Conservation (phyloP, 2,113 vertebrate genomes). For the Mugil cephalus region DNA sequence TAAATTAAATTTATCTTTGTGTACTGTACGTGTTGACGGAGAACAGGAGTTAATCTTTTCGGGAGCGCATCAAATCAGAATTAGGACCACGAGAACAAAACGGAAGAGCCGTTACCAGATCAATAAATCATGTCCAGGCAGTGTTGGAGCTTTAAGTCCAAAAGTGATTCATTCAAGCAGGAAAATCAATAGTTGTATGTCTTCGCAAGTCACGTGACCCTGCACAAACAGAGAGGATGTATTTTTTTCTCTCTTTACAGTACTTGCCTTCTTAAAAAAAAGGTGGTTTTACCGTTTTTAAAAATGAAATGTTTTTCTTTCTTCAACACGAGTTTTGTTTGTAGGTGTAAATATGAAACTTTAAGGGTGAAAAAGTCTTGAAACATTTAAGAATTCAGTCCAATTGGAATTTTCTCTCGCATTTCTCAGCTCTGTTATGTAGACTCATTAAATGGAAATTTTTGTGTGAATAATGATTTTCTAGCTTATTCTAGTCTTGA, state of each 20-base stretch:
- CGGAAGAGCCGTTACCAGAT: neutral
- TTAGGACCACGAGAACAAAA: neutral
- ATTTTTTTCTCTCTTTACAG: neutral
- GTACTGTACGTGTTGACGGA: neutral
- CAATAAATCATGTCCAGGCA: constrained; percentile 6
- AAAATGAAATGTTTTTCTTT: no score
- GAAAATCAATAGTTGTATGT: constrained; percentile 35
- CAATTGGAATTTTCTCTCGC: no score
- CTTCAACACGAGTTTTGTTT: no score
- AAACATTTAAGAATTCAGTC: no score
- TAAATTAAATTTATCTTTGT: neutral
- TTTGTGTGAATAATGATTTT: no score
- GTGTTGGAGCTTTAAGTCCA: constrained; percentile 13
- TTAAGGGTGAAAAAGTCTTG: no score
- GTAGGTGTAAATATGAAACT: no score
- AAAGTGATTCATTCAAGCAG: constrained; percentile 5
- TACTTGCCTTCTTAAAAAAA: neutral
- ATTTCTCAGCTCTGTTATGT: no score
- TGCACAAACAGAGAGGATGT: neutral
- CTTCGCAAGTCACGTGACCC: neutral
- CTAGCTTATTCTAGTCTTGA: no score
- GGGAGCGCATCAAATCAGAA: neutral
- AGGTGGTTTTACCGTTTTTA: no score
- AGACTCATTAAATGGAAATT: no score
- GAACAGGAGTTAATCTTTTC: neutral